Base-by-base conservation (phyloP, 1,140 invertebrate species). In the Laupala kohalensis region DNA sequence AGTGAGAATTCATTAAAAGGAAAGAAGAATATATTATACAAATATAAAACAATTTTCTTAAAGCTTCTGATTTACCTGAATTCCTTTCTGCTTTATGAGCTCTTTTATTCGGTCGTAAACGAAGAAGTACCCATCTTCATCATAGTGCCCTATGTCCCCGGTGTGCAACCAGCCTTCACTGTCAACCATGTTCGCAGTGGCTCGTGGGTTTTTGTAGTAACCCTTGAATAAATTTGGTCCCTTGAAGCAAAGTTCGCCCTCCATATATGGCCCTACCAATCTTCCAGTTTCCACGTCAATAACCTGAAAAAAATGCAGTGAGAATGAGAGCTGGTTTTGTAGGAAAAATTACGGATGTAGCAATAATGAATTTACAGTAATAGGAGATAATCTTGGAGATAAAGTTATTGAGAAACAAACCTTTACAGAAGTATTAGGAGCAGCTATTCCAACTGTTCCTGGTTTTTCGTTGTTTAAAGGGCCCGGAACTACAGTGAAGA, bases 191-290 rank as follows among this genome's bases (percentile, higher is more conserved):
- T 85, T 84, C 15, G 81, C 81, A 6, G 90, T 91, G 6, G 89
- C 87, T 72, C 84, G 80, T 0, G 78, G 76, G 76, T 93, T 84
- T 9, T 84, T 84, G 74, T 86, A 79, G 72, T 91, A 91, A 1
- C 89, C 89, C 73, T 87, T 84, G 86, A 89, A 89, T 1, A 89
- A 79, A 72, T 85, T 76, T 25, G 84, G 83, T 12, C 89, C 88
- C 76, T 88, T 87, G 24, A 90, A 83, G 77, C 87, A 92, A 5
- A 93, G 76, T 78, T 93, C 91, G 13, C 91, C 91, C 67, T 81
- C 78, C 74, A 85, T 73, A 63, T 85, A 80, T 0, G 88, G 80
- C 0, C 88, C 88, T 25, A 91, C 75, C 23, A 80, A 75, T 74
- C 86, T 79, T 9, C 86, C 84, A 9, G 82, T 89, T 63, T 90